Evolutionary conservation across 2,797 vertebrate species (phyloP).

Genomic region (Limosa lapponica): DNA sequence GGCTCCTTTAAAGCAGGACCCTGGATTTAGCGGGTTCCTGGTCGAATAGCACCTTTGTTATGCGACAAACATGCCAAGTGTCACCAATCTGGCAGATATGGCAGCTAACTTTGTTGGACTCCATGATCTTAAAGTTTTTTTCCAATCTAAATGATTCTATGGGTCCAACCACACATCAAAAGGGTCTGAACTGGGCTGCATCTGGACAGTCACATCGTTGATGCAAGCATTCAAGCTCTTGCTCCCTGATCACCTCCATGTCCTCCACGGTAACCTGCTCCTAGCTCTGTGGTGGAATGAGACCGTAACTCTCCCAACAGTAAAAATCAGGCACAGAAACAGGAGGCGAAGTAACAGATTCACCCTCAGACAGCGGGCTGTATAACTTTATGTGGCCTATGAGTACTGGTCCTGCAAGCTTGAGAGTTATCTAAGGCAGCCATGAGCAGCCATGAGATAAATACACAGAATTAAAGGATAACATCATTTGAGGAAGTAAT

Average conservation of each 20-base stretch:
- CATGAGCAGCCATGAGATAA: neutral
- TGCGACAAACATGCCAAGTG: neutral
- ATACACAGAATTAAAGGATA: neutral
- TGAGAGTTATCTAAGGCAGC: neutral
- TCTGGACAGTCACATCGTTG: fast-evolving
- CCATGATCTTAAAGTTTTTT: neutral
- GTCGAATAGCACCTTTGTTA: neutral
- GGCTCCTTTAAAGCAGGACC: neutral
- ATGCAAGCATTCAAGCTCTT: neutral
- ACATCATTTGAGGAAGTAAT: neutral
- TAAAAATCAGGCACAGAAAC: neutral
- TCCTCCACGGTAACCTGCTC: neutral
- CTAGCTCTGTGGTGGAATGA: neutral
- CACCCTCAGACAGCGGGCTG: neutral
- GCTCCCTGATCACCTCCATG: neutral
- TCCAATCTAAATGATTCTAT: neutral
- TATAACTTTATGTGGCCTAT: neutral
- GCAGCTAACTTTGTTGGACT: neutral
- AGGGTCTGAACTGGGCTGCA: neutral
- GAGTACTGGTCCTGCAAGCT: neutral
- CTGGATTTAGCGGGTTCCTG: neutral
- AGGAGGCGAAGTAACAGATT: neutral
- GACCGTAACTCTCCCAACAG: neutral
- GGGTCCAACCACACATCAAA: neutral
- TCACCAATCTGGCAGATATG: neutral